phyloP scores from a whole-genome alignment of 1,140 invertebrate species.

The Musca vetustissima region DNA sequence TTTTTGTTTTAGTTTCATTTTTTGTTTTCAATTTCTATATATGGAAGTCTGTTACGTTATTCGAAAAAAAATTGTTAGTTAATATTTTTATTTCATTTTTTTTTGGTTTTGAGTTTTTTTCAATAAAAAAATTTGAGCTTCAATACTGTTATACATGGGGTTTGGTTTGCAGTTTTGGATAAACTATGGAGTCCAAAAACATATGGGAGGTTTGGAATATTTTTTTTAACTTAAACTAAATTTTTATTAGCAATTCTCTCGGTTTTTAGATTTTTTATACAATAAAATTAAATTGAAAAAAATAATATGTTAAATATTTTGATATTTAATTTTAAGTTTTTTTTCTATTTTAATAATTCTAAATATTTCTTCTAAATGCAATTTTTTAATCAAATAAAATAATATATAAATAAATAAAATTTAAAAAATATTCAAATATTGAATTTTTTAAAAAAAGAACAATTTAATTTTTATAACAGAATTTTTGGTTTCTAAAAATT shows the following conservation, averaged over 20 bases:
- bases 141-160: slow-evolving; percentile 14
- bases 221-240: background rate
- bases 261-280: slow-evolving; percentile 33
- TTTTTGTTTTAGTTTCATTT: slow-evolving; percentile 6
- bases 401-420: too few relatives aligned
- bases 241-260: slow-evolving; percentile 10
- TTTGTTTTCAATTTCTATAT: slow-evolving; percentile 11
- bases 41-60: slow-evolving; percentile 16
- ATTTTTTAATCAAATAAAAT: too few relatives aligned
- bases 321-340: too few relatives aligned
- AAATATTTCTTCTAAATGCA: too few relatives aligned
- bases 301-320: too few relatives aligned
- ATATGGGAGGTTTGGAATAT: background rate
- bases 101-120: too few relatives aligned
- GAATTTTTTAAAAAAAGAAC: background rate
- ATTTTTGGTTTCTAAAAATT: background rate
- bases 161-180: background rate
- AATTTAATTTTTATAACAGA: slow-evolving; percentile 15
- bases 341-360: too few relatives aligned
- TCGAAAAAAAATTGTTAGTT: slow-evolving; percentile 16
- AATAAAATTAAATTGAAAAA: too few relatives aligned
- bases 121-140: slow-evolving; percentile 11
- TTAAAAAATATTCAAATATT: too few relatives aligned
- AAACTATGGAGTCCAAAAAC: too few relatives aligned
- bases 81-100: background rate